phyloP scores from a whole-genome alignment of 1,140 invertebrate genomes.

The Drosophila carrolli region DNA sequence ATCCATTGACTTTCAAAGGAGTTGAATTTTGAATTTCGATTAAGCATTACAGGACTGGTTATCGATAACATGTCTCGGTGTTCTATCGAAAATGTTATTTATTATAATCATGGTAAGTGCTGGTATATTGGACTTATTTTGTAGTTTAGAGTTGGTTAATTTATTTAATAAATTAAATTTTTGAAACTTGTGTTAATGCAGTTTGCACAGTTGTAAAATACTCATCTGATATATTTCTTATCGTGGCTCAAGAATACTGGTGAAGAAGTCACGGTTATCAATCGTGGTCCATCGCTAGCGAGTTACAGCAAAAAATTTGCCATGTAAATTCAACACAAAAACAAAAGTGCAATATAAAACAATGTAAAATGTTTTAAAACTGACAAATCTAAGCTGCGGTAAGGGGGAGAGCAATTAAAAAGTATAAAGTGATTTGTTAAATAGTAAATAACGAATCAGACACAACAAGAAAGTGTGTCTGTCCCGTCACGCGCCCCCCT shows the following conservation, averaged over 20 bases:
- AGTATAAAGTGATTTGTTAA: background rate
- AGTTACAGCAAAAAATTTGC: conserved; percentile 54
- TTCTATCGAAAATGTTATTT: background rate
- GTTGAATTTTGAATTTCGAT: conserved; percentile 3
- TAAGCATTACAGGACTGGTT: background rate
- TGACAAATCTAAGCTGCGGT: conserved; percentile 20
- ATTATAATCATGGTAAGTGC: background rate
- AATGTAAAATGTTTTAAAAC: conserved; percentile 39
- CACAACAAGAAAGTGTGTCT: conserved; percentile 30
- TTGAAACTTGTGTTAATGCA: background rate
- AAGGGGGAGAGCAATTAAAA: background rate
- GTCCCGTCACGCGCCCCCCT: conserved; percentile 36
- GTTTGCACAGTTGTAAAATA: background rate
- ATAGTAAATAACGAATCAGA: background rate
- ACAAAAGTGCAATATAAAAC: conserved; percentile 47
- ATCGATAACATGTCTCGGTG: background rate
- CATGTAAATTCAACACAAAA: conserved; percentile 46
- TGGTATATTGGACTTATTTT: background rate
- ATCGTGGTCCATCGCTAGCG: conserved; percentile 23
- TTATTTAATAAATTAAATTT: conserved; percentile 1
- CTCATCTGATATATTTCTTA: background rate
- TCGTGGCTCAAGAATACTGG: conserved; percentile 13
- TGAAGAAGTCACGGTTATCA: conserved; percentile 23
- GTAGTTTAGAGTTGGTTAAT: background rate
- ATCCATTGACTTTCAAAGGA: conserved; percentile 49